phyloP scores from a whole-genome alignment of 2,113 vertebrate species.

The Nesogale talazaci region DNA sequence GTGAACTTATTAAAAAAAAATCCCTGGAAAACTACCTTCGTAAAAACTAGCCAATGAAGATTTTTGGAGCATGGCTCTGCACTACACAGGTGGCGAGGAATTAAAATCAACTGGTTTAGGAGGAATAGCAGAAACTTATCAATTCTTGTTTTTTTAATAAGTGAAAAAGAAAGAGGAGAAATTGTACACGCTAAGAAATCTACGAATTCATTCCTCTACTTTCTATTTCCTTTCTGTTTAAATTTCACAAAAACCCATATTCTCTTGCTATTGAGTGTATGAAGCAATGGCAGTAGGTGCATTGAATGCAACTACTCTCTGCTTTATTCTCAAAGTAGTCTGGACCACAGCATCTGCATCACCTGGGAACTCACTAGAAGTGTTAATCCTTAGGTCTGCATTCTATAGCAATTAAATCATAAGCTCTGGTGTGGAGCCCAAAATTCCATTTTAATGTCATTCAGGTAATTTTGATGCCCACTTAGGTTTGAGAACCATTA shows the following conservation, averaged over 20 bases:
- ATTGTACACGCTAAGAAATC: background rate
- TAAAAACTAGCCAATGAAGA: background rate
- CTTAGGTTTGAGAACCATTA: background rate
- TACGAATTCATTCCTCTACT: conserved; percentile 2
- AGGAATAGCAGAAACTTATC: background rate
- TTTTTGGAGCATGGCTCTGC: background rate
- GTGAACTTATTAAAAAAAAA: background rate
- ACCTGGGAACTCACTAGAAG: background rate
- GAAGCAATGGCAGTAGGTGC: background rate
- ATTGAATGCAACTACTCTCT: background rate
- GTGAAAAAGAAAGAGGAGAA: background rate
- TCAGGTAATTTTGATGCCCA: background rate
- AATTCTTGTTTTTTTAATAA: background rate
- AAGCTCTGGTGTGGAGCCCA: background rate
- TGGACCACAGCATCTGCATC: background rate
- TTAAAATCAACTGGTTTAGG: background rate
- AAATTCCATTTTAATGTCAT: background rate
- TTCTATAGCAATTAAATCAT: background rate
- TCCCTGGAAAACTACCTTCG: background rate
- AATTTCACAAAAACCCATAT: conserved; percentile 2
- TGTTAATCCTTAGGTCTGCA: background rate
- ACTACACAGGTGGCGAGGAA: background rate
- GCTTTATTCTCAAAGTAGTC: background rate
- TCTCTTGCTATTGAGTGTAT: background rate
- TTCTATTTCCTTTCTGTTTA: background rate